Conservation (phyloP, 92 coral and sea anemone genomes). For the Zoanthus solanderi region DNA sequence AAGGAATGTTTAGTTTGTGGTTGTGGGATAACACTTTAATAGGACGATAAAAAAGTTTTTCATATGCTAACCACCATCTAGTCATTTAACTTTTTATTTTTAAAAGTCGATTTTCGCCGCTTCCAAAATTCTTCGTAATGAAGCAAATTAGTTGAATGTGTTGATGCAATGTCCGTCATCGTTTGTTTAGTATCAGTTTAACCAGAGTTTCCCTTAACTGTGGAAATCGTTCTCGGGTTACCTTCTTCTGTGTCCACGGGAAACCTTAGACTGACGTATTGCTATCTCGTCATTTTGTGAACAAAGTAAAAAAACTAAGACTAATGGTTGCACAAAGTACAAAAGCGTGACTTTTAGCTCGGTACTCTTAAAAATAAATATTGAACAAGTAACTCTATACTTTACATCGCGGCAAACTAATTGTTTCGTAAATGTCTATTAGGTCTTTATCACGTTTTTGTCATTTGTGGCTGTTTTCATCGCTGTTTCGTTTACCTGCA, state of each 20-base stretch:
- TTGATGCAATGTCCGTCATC: slow-evolving; percentile 31
- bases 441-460: slow-evolving; percentile 33
- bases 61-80: not conserved
- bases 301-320: not conserved
- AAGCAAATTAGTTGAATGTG: not conserved
- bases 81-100: not conserved
- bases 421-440: slow-evolving; percentile 44
- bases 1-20: slow-evolving; percentile 17
- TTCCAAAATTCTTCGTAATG: not conserved
- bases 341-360: slow-evolving; percentile 34
- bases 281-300: not conserved
- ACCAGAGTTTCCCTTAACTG: slow-evolving; percentile 9
- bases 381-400: slow-evolving; percentile 36
- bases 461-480: slow-evolving; percentile 9
- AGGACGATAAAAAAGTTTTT: not conserved
- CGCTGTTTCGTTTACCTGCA: not conserved
- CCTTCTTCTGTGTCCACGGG: not conserved
- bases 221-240: slow-evolving; percentile 8
- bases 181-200: slow-evolving; percentile 7
- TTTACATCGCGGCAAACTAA: slow-evolving; percentile 41
- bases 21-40: not conserved
- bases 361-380: slow-evolving; percentile 20
- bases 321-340: not conserved
- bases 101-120: not conserved
- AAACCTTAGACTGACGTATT: not conserved